Conservation (phyloP, 2,797 vertebrate species). For the Odontamblyopus lacepedii region DNA sequence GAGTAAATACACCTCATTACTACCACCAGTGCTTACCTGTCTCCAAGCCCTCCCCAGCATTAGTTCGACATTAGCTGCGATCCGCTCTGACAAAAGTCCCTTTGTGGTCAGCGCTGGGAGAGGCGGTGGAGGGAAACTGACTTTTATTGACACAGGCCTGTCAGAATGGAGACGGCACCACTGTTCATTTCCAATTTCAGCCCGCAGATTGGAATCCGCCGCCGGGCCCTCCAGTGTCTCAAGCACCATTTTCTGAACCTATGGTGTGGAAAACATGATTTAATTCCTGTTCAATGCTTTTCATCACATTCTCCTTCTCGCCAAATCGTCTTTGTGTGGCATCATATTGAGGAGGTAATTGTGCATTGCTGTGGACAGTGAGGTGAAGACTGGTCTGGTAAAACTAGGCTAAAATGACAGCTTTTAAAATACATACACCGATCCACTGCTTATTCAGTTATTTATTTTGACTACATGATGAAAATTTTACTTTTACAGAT, state of each 20-base stretch:
- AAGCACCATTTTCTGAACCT: conserved; percentile 74
- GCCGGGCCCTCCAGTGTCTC: conserved; percentile 67
- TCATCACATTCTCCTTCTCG: conserved; percentile 73
- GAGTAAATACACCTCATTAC: not conserved
- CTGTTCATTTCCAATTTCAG: conserved; percentile 79
- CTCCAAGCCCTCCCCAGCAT: conserved; percentile 41
- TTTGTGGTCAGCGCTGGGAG: conserved; percentile 61
- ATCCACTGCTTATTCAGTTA: conserved; percentile 2
- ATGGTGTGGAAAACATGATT: conserved; percentile 78
- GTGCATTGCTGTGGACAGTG: conserved; percentile 64
- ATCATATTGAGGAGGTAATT: conserved; percentile 70
- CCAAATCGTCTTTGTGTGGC: conserved; percentile 69
- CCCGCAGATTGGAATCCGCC: conserved; percentile 72
- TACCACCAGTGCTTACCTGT: not conserved
- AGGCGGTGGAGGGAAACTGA: conserved; percentile 71
- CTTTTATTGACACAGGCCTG: conserved; percentile 76
- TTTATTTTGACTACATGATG: not conserved
- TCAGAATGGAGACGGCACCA: conserved; percentile 70
- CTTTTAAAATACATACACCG: not conserved
- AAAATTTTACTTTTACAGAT: too few species aligned
- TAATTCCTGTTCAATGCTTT: conserved; percentile 77
- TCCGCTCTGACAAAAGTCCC: conserved; percentile 54
- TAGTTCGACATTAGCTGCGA: conserved; percentile 37
- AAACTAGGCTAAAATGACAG: conserved; percentile 43
- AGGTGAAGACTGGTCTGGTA: conserved; percentile 58